Base-by-base conservation (phyloP, 2,888 invertebrate genomes). In the Exocentrus adspersus region DNA sequence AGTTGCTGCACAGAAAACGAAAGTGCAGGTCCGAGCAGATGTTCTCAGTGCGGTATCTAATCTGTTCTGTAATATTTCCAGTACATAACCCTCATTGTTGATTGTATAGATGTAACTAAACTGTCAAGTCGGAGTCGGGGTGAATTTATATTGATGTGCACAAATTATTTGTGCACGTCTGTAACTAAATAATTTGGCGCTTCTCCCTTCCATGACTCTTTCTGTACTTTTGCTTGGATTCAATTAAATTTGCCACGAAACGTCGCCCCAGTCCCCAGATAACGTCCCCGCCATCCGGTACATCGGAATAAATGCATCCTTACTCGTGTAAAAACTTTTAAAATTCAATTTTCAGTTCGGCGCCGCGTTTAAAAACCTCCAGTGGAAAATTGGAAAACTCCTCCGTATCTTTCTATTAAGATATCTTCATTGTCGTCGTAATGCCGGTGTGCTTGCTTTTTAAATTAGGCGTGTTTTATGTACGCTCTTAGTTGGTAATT, bases 11-110 rank as follows among this genome's bases (percentile, higher is more conserved):
- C 53, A n/a, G 62, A 58, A 50, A 58, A 64, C 48, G 48, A 20
- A 43, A 62, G 19, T 37, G 16, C 43, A 6, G 43, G 28, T n/a
- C 20, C 32, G 3, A 30, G 37, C 48, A 52, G 52, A 52, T 52
- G 28, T 45, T 52, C 45, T 12, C 32, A 37, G 41, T 61, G 41
- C 46, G 19, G 37, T 61, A 61, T 61, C 61, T 61, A 54, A 61
- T 61, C 61, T 61, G 46, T 24, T 6, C 17, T 9, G 48, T 61
- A 61, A 61, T 61, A 61, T 61, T 61, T 61, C 28, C 54, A 45
- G 56, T 51, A 30, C 32, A 51, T 51, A 51, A 32, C 1, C 4
- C 5, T n/a, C n/a, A 19, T 20, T 19, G 32, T 17, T 6, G 51
- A 30, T 21, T 51, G 32, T 37, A n/a, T n/a, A n/a, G n/a, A n/a